Evolutionary conservation across 2,888 invertebrate genomes (phyloP).

Genomic region (Gymnocheta viridis): DNA sequence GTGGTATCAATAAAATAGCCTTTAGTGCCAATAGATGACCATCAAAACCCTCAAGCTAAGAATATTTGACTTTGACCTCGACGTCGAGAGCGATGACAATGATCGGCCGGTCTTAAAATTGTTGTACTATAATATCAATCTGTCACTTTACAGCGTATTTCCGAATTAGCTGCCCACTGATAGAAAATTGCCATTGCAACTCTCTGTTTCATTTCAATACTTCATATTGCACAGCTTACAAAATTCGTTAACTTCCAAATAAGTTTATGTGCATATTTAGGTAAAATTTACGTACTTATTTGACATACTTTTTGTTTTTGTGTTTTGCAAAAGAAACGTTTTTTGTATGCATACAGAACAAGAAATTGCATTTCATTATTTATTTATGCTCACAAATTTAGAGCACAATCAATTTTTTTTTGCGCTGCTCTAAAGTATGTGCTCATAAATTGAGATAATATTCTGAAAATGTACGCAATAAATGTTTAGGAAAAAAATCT

Average conservation of each 20-base stretch:
- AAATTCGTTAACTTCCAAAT: background rate
- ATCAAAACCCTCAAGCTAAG: too few relatives aligned
- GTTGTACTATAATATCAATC: too few relatives aligned
- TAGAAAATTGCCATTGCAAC: background rate
- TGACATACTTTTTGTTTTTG: constrained; percentile 6
- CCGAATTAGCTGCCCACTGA: background rate
- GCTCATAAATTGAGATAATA: background rate
- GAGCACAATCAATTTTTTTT: constrained; percentile 22
- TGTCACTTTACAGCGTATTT: too few relatives aligned
- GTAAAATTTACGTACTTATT: background rate
- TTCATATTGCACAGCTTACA: background rate
- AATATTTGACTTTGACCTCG: too few relatives aligned
- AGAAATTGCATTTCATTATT: constrained; percentile 46
- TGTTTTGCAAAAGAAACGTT: constrained; percentile 15
- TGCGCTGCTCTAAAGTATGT: background rate
- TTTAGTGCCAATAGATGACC: too few relatives aligned
- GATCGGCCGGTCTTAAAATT: too few relatives aligned
- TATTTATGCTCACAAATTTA: constrained; percentile 40
- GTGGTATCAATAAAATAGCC: too few relatives aligned
- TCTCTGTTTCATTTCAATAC: background rate
- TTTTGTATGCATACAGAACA: background rate
- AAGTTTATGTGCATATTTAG: background rate
- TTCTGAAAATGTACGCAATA: background rate
- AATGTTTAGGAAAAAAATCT: background rate
- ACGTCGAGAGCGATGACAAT: too few relatives aligned